These are phyloP conservation scores for Poeciliopsis occidentalis DNA, from an alignment of 2,113 vertebrate genomes.

Conservation along the genomic window DNA sequence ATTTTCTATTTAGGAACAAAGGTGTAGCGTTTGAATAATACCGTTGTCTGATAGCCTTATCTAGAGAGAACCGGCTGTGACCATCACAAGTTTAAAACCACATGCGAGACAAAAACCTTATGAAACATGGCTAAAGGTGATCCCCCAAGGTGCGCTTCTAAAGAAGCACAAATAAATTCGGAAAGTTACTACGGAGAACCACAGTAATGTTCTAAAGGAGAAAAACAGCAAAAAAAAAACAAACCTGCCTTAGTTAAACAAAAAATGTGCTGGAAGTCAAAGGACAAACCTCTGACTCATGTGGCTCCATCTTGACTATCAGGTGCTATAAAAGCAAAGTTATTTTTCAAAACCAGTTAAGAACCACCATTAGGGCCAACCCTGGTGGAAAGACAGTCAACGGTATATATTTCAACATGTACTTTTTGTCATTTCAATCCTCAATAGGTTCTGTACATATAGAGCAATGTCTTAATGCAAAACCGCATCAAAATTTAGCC, in stretches of 20 bases:
- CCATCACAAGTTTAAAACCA: constrained; percentile 55
- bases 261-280: not conserved
- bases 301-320: not conserved
- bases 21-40: too few species aligned
- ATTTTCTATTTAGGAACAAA: not conserved
- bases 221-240: not conserved
- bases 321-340: not conserved
- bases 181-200: constrained; percentile 19
- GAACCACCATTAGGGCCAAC: not conserved
- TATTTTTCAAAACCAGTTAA: not conserved
- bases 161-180: constrained; percentile 7
- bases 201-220: not conserved
- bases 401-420: too few species aligned
- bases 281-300: not conserved
- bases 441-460: too few species aligned
- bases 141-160: constrained; percentile 9
- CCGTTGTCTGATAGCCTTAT: constrained; percentile 3
- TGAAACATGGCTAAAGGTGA: constrained; percentile 18
- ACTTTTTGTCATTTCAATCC: too few species aligned
- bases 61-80: constrained; percentile 15
- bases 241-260: constrained; percentile 1
- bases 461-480: too few species aligned
- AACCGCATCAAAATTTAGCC: too few species aligned
- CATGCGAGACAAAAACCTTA: constrained; percentile 33
- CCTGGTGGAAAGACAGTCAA: too few species aligned